Percentiles rank a stretch among this genome's conserved stretches.
These are phyloP conservation scores for Palaemon carinicauda DNA, from an alignment of 1,140 invertebrate species.

Conservation along the genomic window DNA sequence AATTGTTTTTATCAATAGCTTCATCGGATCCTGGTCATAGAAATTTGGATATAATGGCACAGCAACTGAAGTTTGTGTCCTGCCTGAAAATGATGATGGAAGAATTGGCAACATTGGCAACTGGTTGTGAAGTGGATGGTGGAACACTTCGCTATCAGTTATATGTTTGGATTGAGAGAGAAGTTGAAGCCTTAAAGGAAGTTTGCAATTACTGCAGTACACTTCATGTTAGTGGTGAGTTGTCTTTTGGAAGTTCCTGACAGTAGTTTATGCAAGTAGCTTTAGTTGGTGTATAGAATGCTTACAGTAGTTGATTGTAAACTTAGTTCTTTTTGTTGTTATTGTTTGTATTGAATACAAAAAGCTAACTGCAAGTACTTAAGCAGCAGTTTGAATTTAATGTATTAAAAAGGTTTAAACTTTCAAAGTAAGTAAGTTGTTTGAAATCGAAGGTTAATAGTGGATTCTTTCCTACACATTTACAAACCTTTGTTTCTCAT, in stretches of 20 bases:
- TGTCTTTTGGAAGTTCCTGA: not conserved
- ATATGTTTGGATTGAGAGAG: conserved; percentile 97
- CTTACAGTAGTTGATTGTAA: too few relatives aligned
- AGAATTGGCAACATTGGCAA: conserved; percentile 95
- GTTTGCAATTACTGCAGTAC: conserved; percentile 84
- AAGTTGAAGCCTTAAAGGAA: conserved; percentile 84
- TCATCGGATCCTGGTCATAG: conserved; percentile 2
- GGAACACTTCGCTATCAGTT: conserved; percentile 94
- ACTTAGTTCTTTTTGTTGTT: too few relatives aligned
- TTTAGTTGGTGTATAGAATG: not conserved
- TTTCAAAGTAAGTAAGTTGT: too few relatives aligned
- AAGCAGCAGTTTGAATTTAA: too few relatives aligned
- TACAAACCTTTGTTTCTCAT: too few relatives aligned
- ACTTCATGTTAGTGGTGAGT: conserved; percentile 39
- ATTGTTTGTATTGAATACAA: too few relatives aligned
- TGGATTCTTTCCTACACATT: too few relatives aligned
- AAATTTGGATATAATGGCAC: conserved; percentile 92
- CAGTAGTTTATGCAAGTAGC: not conserved
- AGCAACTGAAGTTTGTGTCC: conserved; percentile 98
- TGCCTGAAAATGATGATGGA: conserved; percentile 99
- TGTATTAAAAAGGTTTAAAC: too few relatives aligned
- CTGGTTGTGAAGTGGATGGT: conserved; percentile 97
- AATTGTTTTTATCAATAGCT: not conserved
- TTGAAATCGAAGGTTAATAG: too few relatives aligned
- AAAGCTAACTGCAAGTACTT: too few relatives aligned